Evolutionary conservation across 2,113 vertebrate genomes (phyloP), one percentile per base, ranked within the genome.

Genomic region (Microtus richardsoni): DNA sequence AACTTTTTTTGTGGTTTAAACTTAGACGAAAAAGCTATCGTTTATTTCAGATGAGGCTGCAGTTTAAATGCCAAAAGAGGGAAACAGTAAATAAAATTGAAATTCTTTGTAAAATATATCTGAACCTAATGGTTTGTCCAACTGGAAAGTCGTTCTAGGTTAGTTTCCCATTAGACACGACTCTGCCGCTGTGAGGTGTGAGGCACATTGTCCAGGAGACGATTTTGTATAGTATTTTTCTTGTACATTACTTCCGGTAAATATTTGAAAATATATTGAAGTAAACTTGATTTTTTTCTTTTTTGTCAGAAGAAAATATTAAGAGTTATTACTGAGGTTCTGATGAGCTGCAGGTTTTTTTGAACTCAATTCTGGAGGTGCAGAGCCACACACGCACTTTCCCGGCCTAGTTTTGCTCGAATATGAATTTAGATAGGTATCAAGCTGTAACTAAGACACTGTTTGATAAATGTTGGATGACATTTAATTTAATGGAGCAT

Each of bases 181-280:
- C 98, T 98, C 99, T 98, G 98, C 99, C 99, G 97, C 87, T 98
- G 98, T 99, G 98, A 98, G 98, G 99, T 99, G 99, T 97, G 99
- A 99, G 98, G 98, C 98, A 98, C 99, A 99, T 99, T 99, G 99
- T 99, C 99, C 99, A 99, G 99, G 99, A 99, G 99, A 99, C 99
- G 98, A 99, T 99, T 99, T 99, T 99, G 99, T 99, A 99, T 99
- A 99, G 99, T 99, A 99, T 99, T 99, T 99, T 99, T 99, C 99
- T 99, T 99, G 99, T 99, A 99, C 98, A 99, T 99, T 99, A 99
- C 98, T 99, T 99, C 99, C 99, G 99, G 99, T 99, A 99, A 99
- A 99, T 99, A 99, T 99, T 99, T 99, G 99, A 99, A 99, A 99
- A 99, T 99, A 99, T 99, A 99, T 99, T 99, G 98, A 99, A 99